Base-by-base conservation (phyloP, 2,888 invertebrate species). In the Drosophila differens region DNA sequence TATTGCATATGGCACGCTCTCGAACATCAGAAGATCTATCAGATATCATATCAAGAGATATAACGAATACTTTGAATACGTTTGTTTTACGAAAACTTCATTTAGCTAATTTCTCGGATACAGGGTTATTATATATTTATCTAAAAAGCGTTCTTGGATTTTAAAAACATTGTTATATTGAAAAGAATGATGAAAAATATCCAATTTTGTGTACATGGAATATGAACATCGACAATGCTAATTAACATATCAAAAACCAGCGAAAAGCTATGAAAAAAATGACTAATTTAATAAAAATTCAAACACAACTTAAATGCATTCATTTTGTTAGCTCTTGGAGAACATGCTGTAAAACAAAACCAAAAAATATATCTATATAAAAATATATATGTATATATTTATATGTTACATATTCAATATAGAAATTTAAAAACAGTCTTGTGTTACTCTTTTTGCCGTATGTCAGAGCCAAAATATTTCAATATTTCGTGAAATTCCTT, bases 121-220 rank as follows among this genome's bases (percentile, higher is more conserved):
- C 58, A 58, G 58, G 58, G 58, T 58, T 30, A 58, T 30, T 5
- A 32, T 22, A 41, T 41, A 32, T 52, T 19, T n/a, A 30, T 57
- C 41, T n/a, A 10, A 41, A 55, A 30, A 30, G 14, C 14, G 37
- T n/a, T n/a, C 22, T 41, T n/a, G n/a, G 30, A 41, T 41, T 58
- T 55, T 6, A n/a, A 53, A 22, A 32, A 12, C 51, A 30, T n/a
- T 19, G 19, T 19, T 30, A 30, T 19, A 19, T 51, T 25, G 19
- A 52, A 19, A 4, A 52, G 12, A 30, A 52, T n/a, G n/a, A 12
- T 52, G 30, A 14, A 10, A 49, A 51, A 19, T 28, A 28, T 51
- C 6, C 3, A 25, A 51, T 2, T 28, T 51, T 12, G 19, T n/a
- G 16, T 16, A 28, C 9, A n/a, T n/a, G 12, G 12, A 19, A 44